phyloP scores from a whole-genome alignment of 2,113 vertebrate genomes.

The Mormoops blainvillei region DNA sequence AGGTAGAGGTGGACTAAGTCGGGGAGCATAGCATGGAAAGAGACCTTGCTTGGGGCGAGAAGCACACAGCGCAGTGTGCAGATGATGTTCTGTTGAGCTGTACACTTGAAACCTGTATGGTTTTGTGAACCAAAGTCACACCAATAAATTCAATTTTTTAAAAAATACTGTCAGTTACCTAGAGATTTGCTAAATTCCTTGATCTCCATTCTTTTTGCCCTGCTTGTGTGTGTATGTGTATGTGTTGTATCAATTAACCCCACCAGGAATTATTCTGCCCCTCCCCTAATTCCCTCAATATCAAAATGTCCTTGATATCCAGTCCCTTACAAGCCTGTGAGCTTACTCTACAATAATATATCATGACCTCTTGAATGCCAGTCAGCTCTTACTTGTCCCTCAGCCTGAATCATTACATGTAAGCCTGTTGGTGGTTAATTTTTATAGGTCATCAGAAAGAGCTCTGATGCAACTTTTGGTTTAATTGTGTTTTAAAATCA shows the following conservation, averaged over 20 bases:
- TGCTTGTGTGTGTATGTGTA: background rate
- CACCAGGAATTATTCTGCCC: background rate
- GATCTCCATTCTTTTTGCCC: background rate
- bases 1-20: too few relatives aligned
- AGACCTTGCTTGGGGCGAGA: too few relatives aligned
- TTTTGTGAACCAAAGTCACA: too few relatives aligned
- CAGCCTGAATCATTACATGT: background rate
- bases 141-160: too few relatives aligned
- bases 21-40: too few relatives aligned
- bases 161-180: background rate
- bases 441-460: background rate
- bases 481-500: constrained; percentile 7
- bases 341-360: background rate
- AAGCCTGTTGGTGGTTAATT: background rate
- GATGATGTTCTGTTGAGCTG: too few relatives aligned
- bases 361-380: background rate
- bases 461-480: background rate
- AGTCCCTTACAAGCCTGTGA: background rate
- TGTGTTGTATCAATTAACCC: background rate
- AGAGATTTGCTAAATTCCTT: background rate
- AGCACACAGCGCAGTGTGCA: too few relatives aligned
- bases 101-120: too few relatives aligned
- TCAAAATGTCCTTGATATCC: background rate
- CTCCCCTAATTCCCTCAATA: background rate
- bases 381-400: background rate